A percentile compares a stretch with the other conserved stretches of the same genome.
phyloP scores from a whole-genome alignment of 2,797 vertebrate genomes.

The Acrossocheilus fasciatus region DNA sequence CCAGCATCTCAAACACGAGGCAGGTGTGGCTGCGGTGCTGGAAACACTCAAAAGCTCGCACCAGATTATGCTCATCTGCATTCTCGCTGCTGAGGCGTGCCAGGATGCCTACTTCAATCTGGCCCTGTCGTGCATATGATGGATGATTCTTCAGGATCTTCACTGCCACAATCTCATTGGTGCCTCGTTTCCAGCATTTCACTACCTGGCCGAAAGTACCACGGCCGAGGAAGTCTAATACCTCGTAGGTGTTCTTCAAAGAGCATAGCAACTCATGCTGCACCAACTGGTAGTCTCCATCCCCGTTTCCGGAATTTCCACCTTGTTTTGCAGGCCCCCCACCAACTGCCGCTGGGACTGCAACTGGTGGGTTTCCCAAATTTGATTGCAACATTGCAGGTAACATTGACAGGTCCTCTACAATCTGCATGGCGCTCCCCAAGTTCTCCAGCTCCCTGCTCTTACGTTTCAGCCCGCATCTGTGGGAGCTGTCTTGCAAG shows the following conservation, averaged over 20 bases:
- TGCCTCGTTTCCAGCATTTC: conserved; percentile 99
- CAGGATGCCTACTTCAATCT: conserved; percentile 98
- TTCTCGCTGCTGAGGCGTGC: conserved; percentile 96
- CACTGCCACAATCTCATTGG: conserved; percentile 94
- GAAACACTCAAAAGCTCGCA: conserved; percentile 97
- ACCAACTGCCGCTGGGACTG: conserved; percentile 83
- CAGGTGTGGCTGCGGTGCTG: conserved; percentile 98
- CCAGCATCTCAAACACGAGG: conserved; percentile 99
- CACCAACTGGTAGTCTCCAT: conserved; percentile 97
- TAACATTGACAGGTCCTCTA: conserved; percentile 95
- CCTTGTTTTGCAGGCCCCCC: conserved; percentile 85
- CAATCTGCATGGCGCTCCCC: conserved; percentile 95
- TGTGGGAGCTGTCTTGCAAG: conserved; percentile 87
- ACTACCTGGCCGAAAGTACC: conserved; percentile 99
- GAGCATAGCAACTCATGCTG: conserved; percentile 98
- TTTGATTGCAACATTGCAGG: conserved; percentile 97
- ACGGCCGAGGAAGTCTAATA: conserved; percentile 97
- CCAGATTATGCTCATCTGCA: conserved; percentile 96
- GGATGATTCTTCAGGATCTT: conserved; percentile 99
- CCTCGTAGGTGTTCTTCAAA: conserved; percentile 98
- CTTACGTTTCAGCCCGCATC: conserved; percentile 99
- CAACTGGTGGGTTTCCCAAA: conserved; percentile 86
- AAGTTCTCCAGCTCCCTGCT: conserved; percentile 93
- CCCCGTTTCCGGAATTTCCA: conserved; percentile 82
- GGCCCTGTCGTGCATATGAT: conserved; percentile 96